These are phyloP conservation scores for Odontocolon sp. DNA, from an alignment of 2,888 invertebrate species.

Conservation along the genomic window DNA sequence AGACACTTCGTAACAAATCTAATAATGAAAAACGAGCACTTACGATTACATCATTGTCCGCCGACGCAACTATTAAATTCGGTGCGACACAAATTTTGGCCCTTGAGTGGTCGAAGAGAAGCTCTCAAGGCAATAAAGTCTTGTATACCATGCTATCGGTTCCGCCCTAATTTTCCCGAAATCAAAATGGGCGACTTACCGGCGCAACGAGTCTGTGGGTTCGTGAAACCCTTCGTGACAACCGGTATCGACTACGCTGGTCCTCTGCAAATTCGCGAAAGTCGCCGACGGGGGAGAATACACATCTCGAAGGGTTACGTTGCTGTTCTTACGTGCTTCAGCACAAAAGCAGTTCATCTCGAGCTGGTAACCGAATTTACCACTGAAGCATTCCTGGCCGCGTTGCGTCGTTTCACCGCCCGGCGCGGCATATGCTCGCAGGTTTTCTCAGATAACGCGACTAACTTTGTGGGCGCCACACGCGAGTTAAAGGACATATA, in stretches of 20 bases:
- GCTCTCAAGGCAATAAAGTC: conserved; percentile 34
- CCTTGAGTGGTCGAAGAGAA: conserved; percentile 28
- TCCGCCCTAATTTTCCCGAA: conserved; percentile 26
- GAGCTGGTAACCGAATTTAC: conserved; percentile 70
- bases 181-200: conserved; percentile 67
- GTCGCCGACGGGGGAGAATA: conserved; percentile 24
- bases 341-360: conserved; percentile 64
- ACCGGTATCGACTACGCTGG: conserved; percentile 64
- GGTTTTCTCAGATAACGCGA: conserved; percentile 70
- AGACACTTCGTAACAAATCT: conserved; percentile 36
- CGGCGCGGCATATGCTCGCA: conserved; percentile 67
- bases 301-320: conserved; percentile 54
- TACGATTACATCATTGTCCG: conserved; percentile 24
- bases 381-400: conserved; percentile 70
- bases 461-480: conserved; percentile 69
- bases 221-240: conserved; percentile 55
- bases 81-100: conserved; percentile 39
- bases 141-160: conserved; percentile 54
- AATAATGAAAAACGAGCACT: conserved; percentile 29
- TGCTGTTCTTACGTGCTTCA: conserved; percentile 61
- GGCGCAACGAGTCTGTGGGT: conserved; percentile 51
- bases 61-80: conserved; percentile 15
- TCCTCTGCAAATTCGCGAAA: conserved; percentile 46
- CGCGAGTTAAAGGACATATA: conserved; percentile 45
- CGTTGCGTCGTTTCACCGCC: conserved; percentile 69